A percentile compares a stretch with the other conserved stretches of the same genome.
These are phyloP conservation scores for Plebejus melissa DNA, from an alignment of 2,888 invertebrate species.

Conservation along the genomic window DNA sequence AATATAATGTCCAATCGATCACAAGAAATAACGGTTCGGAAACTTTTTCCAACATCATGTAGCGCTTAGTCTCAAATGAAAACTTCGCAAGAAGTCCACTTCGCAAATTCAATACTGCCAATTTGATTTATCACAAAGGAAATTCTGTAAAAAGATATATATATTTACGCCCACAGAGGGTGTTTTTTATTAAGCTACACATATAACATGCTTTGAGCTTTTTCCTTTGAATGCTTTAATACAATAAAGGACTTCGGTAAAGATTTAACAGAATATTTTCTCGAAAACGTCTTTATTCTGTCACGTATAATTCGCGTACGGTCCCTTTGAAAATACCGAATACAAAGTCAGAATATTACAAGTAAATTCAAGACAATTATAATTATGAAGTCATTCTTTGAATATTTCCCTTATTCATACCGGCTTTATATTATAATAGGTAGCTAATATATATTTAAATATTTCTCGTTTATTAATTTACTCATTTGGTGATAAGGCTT, in stretches of 20 bases:
- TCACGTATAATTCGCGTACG: not conserved
- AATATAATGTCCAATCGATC: not conserved
- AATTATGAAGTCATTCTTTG: not conserved
- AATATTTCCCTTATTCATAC: not conserved
- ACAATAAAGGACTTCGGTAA: not conserved
- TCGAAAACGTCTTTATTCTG: conserved; percentile 2
- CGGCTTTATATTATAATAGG: not conserved
- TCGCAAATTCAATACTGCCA: conserved; percentile 6
- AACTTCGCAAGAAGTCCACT: conserved; percentile 14
- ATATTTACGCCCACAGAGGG: not conserved
- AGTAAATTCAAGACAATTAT: not conserved
- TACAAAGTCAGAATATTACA: not conserved
- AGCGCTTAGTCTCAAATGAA: conserved; percentile 1
- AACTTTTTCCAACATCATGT: conserved; percentile 7
- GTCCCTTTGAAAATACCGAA: not conserved
- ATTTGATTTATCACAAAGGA: conserved; percentile 6
- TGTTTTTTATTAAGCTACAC: conserved; percentile 5
- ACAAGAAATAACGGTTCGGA: not conserved
- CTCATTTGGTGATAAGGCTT: not conserved
- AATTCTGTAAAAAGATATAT: not conserved
- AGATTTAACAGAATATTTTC: not conserved
- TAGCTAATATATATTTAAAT: not conserved
- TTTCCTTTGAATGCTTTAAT: conserved; percentile 3
- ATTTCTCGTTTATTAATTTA: not conserved
- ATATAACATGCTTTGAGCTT: conserved; percentile 11